Base-by-base conservation (phyloP, 1,140 invertebrate species). In the Homarus americanus region DNA sequence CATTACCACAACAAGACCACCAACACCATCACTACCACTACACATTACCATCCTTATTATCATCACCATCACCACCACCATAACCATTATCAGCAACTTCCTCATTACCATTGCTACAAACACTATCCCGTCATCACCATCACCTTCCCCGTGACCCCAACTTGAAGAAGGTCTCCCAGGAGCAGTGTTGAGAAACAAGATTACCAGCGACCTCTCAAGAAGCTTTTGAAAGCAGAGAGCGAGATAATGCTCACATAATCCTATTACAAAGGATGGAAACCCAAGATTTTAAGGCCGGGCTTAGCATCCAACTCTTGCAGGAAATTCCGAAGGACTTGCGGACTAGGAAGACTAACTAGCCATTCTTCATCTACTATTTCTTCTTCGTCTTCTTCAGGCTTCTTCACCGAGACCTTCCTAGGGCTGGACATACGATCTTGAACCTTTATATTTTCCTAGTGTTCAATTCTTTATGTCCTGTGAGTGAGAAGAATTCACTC, bases 231-330 rank as follows among this genome's bases (percentile, higher is more conserved):
- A 66, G 63, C 63, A 66, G 63, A 66, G 63, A 66, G 63, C 63
- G 63, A 66, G 63, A 66, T 66, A 66, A 66, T 66, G 63, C 63
- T 28, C n/a, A 66, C 63, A 66, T 66, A 66, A 66, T 66, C 63
- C 63, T 66, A 66, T 66, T 66, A 66, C 63, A 66, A 66, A 66
- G 63, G 63, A 66, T 66, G 63, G 63, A 66, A 66, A 66, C 24
- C 24, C 4, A 66, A 28, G 63, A 66, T 66, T 66, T 66, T 66
- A 28, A 66, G 63, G 24, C 63, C 4, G n/a, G n/a, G 28, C n/a
- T 66, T 66, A 66, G 63, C n/a, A 7, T 66, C 63, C 63, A 66
- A 28, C 63, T 66, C 32, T 24, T 66, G n/a, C n/a, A 5, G 63
- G 63, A 66, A 66, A 66, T n/a, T 66, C n/a, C 4, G 63, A 28